These are phyloP conservation scores for Drosophila maculinotata DNA, from an alignment of 2,888 invertebrate genomes.

Conservation along the genomic window DNA sequence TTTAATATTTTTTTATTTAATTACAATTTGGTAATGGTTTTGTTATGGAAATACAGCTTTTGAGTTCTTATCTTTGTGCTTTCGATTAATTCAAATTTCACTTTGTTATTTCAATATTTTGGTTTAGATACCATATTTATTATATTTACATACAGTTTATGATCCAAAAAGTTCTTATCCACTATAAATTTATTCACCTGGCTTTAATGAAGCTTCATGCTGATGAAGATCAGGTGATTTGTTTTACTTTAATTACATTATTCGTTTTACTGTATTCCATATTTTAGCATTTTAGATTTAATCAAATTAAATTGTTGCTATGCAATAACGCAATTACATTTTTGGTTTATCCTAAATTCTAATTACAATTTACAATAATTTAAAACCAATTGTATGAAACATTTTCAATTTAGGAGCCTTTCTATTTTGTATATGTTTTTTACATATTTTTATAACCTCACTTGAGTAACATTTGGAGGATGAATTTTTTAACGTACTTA, in stretches of 20 bases:
- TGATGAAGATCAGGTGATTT: conserved; percentile 8
- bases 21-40: conserved; percentile 37
- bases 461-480: not conserved
- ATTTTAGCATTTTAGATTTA: conserved; percentile 9
- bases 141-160: conserved; percentile 28
- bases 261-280: conserved; percentile 6
- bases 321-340: conserved; percentile 43
- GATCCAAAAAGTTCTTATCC: conserved; percentile 19
- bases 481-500: not conserved
- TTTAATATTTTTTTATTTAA: conserved; percentile 22
- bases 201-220: conserved; percentile 19
- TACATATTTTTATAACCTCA: not conserved
- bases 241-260: conserved; percentile 15
- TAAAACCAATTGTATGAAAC: conserved; percentile 17
- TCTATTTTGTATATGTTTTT: not conserved
- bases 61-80: conserved; percentile 19
- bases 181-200: conserved; percentile 30
- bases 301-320: conserved; percentile 39
- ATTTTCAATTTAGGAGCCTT: not conserved
- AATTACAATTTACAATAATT: conserved; percentile 18
- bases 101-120: conserved; percentile 3
- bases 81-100: conserved; percentile 17
- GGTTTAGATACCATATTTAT: conserved; percentile 1
- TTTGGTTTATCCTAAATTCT: conserved; percentile 9
- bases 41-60: conserved; percentile 38